Conservation (phyloP, 2,797 vertebrate species). For the Fratercula arctica region DNA sequence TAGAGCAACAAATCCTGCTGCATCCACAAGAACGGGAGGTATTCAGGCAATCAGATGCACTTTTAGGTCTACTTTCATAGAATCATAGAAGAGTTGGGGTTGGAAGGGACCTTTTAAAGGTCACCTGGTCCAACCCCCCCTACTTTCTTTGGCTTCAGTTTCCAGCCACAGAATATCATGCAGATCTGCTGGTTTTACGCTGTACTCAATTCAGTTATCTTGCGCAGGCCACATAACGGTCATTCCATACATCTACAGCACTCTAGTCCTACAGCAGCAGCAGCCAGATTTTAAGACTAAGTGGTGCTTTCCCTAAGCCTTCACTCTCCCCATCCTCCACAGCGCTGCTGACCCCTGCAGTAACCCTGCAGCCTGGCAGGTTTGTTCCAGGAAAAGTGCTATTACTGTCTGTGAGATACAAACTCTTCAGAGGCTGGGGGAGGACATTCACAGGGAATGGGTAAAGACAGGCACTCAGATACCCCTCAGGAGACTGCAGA, state of each 20-base stretch:
- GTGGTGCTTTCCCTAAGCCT: background rate
- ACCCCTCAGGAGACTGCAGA: background rate
- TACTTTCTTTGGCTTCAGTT: background rate
- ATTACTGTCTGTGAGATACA: background rate
- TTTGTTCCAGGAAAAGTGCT: background rate
- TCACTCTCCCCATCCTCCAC: no score
- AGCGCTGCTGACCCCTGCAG: background rate
- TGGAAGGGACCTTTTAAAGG: background rate
- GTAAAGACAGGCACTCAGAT: no score
- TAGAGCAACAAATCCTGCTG: background rate
- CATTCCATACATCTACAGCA: background rate
- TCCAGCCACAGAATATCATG: background rate
- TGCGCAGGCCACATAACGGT: no score
- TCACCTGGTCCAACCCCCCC: no score
- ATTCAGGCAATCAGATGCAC: no score
- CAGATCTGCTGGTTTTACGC: background rate
- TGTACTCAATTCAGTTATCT: background rate
- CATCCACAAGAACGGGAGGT: background rate
- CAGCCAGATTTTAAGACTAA: no score
- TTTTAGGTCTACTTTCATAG: background rate
- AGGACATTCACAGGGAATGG: background rate
- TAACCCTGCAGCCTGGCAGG: background rate
- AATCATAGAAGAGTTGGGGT: background rate
- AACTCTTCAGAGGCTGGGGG: background rate
- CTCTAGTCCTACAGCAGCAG: background rate